Conservation (phyloP, 2,113 vertebrate species). For the Nipponia nippon region DNA sequence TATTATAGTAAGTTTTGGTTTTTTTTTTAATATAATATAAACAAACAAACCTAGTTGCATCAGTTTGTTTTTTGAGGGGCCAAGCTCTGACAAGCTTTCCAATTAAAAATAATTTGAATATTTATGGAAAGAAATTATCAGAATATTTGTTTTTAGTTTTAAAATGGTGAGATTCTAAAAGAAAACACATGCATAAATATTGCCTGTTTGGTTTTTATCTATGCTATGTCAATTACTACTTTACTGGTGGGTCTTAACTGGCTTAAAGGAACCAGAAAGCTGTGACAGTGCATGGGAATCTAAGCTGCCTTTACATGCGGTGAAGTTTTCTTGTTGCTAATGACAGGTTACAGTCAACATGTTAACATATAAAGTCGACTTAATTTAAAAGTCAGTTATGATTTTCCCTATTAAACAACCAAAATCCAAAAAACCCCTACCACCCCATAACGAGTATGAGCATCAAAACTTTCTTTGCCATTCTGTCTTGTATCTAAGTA, state of each 20-base stretch:
- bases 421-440: neutral
- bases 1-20: neutral
- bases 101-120: neutral
- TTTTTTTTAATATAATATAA: neutral
- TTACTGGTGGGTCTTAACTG: neutral
- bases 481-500: neutral
- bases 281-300: neutral
- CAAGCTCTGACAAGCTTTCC: neutral
- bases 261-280: neutral
- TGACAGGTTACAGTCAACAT: neutral
- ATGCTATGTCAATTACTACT: neutral
- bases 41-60: neutral
- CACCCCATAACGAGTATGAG: rapidly evolving
- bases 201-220: neutral
- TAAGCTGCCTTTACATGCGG: neutral
- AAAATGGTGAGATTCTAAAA: neutral
- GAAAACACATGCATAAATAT: neutral
- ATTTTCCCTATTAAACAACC: neutral
- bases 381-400: neutral
- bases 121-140: neutral
- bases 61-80: neutral
- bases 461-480: neutral
- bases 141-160: neutral
- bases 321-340: neutral
- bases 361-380: neutral